phyloP scores from a whole-genome alignment of 2,888 invertebrate genomes.

The Nomada fucata region DNA sequence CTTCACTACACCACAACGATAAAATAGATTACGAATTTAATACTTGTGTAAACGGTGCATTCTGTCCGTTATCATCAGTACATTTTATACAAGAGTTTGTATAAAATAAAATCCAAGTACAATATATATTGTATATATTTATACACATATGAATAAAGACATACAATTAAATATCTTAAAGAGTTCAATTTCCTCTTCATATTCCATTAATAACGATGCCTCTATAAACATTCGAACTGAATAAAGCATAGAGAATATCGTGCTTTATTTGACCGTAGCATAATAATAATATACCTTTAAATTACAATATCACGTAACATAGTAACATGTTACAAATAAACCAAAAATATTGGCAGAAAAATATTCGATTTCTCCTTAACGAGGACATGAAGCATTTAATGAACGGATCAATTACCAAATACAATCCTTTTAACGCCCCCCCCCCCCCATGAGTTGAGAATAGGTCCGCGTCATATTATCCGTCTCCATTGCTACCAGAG shows the following conservation, averaged over 20 bases:
- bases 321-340: too few relatives aligned
- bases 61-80: slow-evolving; percentile 14
- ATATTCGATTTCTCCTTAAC: slow-evolving; percentile 2
- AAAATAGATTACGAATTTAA: slow-evolving; percentile 40
- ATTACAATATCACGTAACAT: too few relatives aligned
- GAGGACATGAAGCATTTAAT: slow-evolving; percentile 1
- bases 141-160: too few relatives aligned
- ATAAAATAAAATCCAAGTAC: slow-evolving; percentile 1
- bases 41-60: slow-evolving; percentile 30
- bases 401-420: slow-evolving; percentile 15
- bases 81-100: background rate
- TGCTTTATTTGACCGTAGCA: too few relatives aligned
- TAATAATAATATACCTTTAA: too few relatives aligned
- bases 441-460: background rate
- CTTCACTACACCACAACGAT: slow-evolving; percentile 24
- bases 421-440: background rate
- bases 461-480: background rate
- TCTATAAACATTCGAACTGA: too few relatives aligned
- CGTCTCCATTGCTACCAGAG: background rate
- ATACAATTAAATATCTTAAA: too few relatives aligned
- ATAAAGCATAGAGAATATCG: too few relatives aligned
- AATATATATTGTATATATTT: background rate
- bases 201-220: too few relatives aligned
- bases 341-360: background rate
- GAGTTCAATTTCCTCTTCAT: too few relatives aligned